Conservation (phyloP, 1,140 invertebrate genomes). For the Acromyrmex heyeri region DNA sequence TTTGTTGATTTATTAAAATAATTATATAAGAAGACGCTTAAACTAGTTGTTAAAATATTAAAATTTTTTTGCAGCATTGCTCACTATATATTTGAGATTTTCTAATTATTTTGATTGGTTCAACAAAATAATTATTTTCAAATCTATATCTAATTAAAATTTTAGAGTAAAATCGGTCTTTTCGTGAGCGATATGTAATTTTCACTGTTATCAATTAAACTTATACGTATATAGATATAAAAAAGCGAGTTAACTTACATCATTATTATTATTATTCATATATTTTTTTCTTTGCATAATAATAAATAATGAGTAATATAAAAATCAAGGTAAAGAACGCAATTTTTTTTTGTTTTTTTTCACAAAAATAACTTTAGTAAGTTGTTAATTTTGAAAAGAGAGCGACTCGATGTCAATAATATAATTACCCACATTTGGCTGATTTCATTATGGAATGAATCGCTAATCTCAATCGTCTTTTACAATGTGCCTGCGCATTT, state of each 20-base stretch:
- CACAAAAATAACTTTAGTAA: neutral
- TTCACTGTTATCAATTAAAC: neutral
- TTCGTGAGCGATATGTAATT: no score
- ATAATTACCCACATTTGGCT: neutral
- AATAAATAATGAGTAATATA: neutral
- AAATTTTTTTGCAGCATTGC: no score
- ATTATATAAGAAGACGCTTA: no score
- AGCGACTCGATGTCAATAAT: neutral
- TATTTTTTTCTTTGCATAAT: neutral
- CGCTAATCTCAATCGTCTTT: neutral
- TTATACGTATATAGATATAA: neutral
- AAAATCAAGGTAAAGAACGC: neutral
- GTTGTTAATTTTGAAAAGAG: neutral
- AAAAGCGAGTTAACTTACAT: neutral
- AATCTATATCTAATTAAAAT: no score
- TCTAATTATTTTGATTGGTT: no score
- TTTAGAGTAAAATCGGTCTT: no score
- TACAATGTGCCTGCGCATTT: constrained; percentile 2
- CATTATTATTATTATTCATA: constrained; percentile 3
- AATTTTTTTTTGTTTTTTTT: neutral
- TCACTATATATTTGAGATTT: no score
- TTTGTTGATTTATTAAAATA: no score
- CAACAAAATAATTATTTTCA: no score
- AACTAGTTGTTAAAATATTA: no score
- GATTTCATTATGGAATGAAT: constrained; percentile 13